Percentiles rank a stretch among this genome's conserved stretches.
phyloP scores from a whole-genome alignment of 1,140 invertebrate species.

The Conus ventricosus region DNA sequence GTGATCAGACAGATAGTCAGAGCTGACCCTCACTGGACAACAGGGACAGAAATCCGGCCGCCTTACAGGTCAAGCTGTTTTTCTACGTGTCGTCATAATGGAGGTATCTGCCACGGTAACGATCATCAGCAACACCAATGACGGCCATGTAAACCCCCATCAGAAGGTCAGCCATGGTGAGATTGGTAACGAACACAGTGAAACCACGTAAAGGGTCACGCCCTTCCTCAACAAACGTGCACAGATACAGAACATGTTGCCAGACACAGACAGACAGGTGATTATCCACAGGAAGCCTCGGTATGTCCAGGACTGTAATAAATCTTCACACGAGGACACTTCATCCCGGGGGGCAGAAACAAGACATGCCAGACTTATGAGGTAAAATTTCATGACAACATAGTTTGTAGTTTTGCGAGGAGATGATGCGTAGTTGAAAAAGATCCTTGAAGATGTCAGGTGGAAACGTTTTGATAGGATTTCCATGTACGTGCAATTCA shows the following conservation, averaged over 20 bases:
- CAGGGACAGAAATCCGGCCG: constrained; percentile 58
- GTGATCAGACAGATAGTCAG: constrained; percentile 51
- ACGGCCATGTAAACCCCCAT: constrained; percentile 67
- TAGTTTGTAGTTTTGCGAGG: constrained; percentile 43
- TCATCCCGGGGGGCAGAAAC: constrained; percentile 37
- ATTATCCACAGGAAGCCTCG: constrained; percentile 46
- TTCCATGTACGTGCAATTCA: constrained; percentile 32
- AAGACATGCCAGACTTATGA: constrained; percentile 11
- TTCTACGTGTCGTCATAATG: constrained; percentile 54
- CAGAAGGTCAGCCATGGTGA: constrained; percentile 57
- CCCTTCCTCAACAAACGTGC: constrained; percentile 32
- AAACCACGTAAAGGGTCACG: constrained; percentile 37
- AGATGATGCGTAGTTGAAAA: constrained; percentile 35
- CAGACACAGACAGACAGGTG: constrained; percentile 40
- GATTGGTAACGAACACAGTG: constrained; percentile 50
- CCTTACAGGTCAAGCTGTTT: constrained; percentile 50
- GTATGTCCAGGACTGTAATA: constrained; percentile 42
- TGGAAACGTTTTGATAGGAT: constrained; percentile 36
- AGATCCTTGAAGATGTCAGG: constrained; percentile 41
- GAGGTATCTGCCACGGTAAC: constrained; percentile 55
- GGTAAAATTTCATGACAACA: constrained; percentile 44
- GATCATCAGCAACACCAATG: constrained; percentile 58
- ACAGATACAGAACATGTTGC: constrained; percentile 50
- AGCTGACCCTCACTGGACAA: constrained; percentile 58
- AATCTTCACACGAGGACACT: constrained; percentile 52